phyloP scores from a whole-genome alignment of 2,797 vertebrate species.

The Neopelma chrysocephalum region DNA sequence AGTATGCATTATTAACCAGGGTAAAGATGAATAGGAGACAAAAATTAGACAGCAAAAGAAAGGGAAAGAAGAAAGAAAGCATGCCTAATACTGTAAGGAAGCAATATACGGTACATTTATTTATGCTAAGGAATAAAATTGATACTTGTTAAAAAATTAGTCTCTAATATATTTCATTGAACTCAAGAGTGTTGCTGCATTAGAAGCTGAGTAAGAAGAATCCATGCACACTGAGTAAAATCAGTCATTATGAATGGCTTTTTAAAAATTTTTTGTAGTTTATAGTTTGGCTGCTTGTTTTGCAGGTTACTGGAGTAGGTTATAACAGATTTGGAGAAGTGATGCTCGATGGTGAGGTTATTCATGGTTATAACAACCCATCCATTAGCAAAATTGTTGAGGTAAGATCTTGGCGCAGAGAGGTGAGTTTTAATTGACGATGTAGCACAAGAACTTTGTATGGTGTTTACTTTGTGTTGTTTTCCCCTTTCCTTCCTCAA shows the following conservation, averaged over 20 bases:
- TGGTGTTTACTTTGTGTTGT: background rate
- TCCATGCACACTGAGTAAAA: background rate
- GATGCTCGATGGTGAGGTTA: slow-evolving; percentile 85
- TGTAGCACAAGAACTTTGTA: background rate
- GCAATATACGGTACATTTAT: background rate
- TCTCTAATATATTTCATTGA: background rate
- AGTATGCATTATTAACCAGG: background rate
- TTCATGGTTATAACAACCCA: slow-evolving; percentile 90
- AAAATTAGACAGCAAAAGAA: background rate
- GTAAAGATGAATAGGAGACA: background rate
- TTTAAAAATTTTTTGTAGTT: background rate
- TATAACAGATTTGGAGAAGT: slow-evolving; percentile 94
- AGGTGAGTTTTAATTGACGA: background rate
- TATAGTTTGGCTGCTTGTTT: background rate
- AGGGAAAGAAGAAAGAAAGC: background rate
- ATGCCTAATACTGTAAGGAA: background rate
- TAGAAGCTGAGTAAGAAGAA: background rate
- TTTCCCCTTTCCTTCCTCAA: background rate
- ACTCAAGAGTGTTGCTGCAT: background rate
- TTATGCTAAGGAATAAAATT: background rate
- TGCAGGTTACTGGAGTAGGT: slow-evolving; percentile 93
- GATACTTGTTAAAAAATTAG: background rate
- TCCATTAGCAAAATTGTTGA: slow-evolving; percentile 91
- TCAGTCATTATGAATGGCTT: background rate
- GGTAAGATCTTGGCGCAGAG: slow-evolving; percentile 76